A percentile compares a stretch with the other conserved stretches of the same genome.
These are phyloP conservation scores for Oxyscelio sp. DNA, from an alignment of 2,888 invertebrate species.

Conservation along the genomic window DNA sequence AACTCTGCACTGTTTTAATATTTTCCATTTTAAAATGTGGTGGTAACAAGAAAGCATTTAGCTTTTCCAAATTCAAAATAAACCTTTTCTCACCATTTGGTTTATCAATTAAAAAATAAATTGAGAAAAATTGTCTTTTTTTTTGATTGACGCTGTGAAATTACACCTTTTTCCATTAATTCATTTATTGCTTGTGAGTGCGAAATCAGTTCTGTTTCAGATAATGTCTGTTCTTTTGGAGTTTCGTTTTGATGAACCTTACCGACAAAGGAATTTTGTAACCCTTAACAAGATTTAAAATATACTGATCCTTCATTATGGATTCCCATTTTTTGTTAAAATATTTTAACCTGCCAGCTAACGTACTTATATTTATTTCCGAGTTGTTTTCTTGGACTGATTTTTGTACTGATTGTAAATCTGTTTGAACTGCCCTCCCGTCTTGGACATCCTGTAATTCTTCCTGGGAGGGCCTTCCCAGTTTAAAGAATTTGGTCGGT, in stretches of 20 bases:
- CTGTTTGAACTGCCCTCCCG: too few species aligned
- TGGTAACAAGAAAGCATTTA: background rate
- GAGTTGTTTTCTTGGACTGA: background rate
- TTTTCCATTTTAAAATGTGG: constrained; percentile 26
- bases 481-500: background rate
- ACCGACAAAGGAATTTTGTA: background rate
- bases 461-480: background rate
- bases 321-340: background rate
- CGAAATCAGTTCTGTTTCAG: background rate
- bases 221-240: background rate
- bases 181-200: background rate
- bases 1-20: background rate
- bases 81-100: too few species aligned
- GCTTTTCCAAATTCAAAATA: background rate
- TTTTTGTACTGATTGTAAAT: too few species aligned
- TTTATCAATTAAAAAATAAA: too few species aligned
- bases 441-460: background rate
- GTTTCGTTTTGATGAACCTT: background rate
- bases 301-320: background rate
- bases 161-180: background rate
- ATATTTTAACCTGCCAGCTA: background rate
- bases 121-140: too few species aligned
- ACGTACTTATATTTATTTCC: background rate
- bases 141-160: background rate
- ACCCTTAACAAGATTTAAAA: background rate